Conservation (phyloP, 2,888 invertebrate species). For the Cantharis rustica region DNA sequence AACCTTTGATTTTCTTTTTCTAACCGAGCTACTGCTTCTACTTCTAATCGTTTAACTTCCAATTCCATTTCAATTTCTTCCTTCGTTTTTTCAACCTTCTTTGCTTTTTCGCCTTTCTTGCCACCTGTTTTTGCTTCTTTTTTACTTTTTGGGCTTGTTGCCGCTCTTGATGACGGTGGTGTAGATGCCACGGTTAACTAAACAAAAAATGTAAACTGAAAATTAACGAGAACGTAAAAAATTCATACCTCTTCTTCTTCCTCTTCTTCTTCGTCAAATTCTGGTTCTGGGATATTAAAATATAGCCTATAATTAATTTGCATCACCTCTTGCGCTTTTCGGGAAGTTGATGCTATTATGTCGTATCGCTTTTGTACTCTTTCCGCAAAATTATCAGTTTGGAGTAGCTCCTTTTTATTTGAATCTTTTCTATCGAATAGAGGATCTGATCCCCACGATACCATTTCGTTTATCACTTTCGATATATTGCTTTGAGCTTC, state of each 20-base stretch:
- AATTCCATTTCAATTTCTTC: conserved; percentile 30
- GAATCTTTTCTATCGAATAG: conserved; percentile 76
- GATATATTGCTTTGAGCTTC: conserved; percentile 71
- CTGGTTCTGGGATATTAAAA: conserved; percentile 62
- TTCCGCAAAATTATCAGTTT: conserved; percentile 61
- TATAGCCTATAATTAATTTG: conserved; percentile 71
- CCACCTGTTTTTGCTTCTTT: conserved; percentile 15
- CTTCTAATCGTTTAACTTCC: conserved; percentile 37
- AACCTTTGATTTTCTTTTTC: conserved; percentile 24
- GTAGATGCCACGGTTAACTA: not conserved
- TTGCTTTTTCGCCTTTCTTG: conserved; percentile 15
- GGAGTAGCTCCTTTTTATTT: conserved; percentile 62
- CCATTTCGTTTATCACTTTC: conserved; percentile 62
- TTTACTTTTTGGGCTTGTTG: conserved; percentile 52
- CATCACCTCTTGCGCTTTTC: conserved; percentile 63
- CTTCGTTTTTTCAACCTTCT: conserved; percentile 19
- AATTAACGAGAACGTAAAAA: not conserved
- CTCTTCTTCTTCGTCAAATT: conserved; percentile 29
- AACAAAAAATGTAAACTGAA: not conserved
- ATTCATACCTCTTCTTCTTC: conserved; percentile 29
- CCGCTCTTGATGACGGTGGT: not conserved
- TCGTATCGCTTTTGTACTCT: conserved; percentile 61
- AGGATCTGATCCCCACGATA: conserved; percentile 74
- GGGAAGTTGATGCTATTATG: conserved; percentile 59
- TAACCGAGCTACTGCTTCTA: conserved; percentile 38